phyloP scores from a whole-genome alignment of 2,113 vertebrate species.

The Anarhynchus alexandrinus region DNA sequence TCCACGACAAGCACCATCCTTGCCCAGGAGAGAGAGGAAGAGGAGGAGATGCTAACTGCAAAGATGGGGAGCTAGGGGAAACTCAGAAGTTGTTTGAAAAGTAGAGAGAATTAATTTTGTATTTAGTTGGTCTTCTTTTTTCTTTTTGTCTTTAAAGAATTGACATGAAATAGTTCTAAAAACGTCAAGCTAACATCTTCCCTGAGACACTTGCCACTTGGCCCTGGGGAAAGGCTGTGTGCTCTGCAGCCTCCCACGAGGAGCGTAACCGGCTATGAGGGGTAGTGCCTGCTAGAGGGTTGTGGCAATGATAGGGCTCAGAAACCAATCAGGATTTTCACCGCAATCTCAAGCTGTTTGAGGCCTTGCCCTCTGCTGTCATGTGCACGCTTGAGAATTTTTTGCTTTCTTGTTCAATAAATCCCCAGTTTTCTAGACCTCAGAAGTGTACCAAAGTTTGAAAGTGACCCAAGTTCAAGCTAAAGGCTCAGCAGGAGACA shows the following conservation, averaged over 20 bases:
- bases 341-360: conserved; percentile 52
- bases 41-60: neutral
- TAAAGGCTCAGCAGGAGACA: conserved; percentile 54
- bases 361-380: conserved; percentile 55
- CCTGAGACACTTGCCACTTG: neutral
- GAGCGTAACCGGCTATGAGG: neutral
- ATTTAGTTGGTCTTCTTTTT: neutral
- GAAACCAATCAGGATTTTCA: conserved; percentile 52
- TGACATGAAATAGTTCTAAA: neutral
- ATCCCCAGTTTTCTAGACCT: conserved; percentile 31
- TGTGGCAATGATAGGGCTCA: neutral
- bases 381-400: conserved; percentile 19
- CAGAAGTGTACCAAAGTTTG: conserved; percentile 17
- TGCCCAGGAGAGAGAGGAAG: neutral
- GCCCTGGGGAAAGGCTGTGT: neutral
- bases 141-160: neutral
- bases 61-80: neutral
- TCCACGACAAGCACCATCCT: neutral
- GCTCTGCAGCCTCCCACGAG: neutral
- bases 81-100: neutral
- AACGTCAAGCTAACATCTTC: neutral
- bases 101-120: neutral
- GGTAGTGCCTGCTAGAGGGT: neutral
- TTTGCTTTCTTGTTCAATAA: conserved; percentile 49
- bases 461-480: conserved; percentile 53